phyloP scores from a whole-genome alignment of 2,113 vertebrate genomes.

The Thalassoma bifasciatum region DNA sequence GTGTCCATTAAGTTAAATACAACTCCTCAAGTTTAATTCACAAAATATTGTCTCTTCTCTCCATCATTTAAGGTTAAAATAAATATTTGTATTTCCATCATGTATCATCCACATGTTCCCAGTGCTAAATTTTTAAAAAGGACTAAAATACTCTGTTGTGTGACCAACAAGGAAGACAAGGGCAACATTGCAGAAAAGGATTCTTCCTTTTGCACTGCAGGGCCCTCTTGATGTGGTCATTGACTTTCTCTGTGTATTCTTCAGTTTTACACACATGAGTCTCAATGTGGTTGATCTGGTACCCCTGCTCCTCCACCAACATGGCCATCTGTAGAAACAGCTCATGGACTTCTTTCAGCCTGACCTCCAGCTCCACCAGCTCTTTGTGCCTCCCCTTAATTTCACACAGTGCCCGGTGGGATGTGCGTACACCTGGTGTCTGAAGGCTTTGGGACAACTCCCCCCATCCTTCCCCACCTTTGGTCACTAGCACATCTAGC shows the following conservation, averaged over 20 bases:
- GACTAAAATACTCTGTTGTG: slow-evolving; percentile 1
- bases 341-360: slow-evolving; percentile 87
- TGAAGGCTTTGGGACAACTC: slow-evolving; percentile 90
- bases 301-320: slow-evolving; percentile 89
- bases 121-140: too few relatives aligned
- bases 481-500: slow-evolving; percentile 89
- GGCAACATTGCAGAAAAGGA: slow-evolving; percentile 84
- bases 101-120: too few relatives aligned
- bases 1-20: not conserved
- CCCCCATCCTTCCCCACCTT: slow-evolving; percentile 86
- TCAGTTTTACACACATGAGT: slow-evolving; percentile 82
- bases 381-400: slow-evolving; percentile 90
- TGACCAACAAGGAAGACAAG: slow-evolving; percentile 66
- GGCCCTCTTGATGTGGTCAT: slow-evolving; percentile 83
- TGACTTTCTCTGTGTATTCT: slow-evolving; percentile 84
- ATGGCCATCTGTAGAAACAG: slow-evolving; percentile 89
- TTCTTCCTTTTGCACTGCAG: slow-evolving; percentile 86
- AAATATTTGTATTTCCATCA: too few relatives aligned
- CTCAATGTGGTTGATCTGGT: slow-evolving; percentile 88
- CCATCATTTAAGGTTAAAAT: too few relatives aligned
- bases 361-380: slow-evolving; percentile 88
- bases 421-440: slow-evolving; percentile 78
- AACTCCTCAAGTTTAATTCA: not conserved
- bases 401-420: slow-evolving; percentile 85
- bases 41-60: not conserved